phyloP scores from a whole-genome alignment of 2,888 invertebrate genomes.

The Idaea straminata region DNA sequence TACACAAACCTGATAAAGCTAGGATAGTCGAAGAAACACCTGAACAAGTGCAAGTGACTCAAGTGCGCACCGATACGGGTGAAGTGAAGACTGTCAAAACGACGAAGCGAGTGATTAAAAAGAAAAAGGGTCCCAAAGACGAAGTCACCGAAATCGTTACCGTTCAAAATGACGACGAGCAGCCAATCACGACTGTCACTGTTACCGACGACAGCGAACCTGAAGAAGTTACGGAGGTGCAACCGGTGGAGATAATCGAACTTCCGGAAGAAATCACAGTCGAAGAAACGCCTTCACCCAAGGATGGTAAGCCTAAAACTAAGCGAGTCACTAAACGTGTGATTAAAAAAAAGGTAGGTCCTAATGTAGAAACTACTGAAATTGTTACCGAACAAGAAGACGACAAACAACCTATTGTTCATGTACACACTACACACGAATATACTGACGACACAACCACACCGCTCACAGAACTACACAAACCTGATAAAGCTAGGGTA shows the following conservation, averaged over 20 bases:
- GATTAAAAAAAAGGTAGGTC: slow-evolving; percentile 54
- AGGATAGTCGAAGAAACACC: background rate
- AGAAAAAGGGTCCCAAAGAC: slow-evolving; percentile 20
- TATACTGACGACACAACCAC: slow-evolving; percentile 33
- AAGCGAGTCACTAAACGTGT: slow-evolving; percentile 39
- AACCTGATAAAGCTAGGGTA: slow-evolving; percentile 33
- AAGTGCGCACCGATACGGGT: slow-evolving; percentile 50
- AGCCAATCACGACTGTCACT: slow-evolving; percentile 2
- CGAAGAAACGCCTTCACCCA: slow-evolving; percentile 19
- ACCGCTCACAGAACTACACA: slow-evolving; percentile 19
- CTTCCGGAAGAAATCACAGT: slow-evolving; percentile 21
- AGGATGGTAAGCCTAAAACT: slow-evolving; percentile 21
- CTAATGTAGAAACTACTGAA: slow-evolving; percentile 43
- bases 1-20: background rate
- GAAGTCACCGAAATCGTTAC: slow-evolving; percentile 18
- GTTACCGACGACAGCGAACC: background rate
- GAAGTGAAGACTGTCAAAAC: slow-evolving; percentile 42
- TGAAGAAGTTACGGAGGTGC: background rate
- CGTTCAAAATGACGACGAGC: slow-evolving; percentile 29
- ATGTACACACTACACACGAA: slow-evolving; percentile 53
- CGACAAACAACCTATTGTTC: slow-evolving; percentile 58
- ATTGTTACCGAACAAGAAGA: slow-evolving; percentile 60
- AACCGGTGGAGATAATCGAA: background rate
- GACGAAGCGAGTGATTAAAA: slow-evolving; percentile 41
- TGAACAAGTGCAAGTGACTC: slow-evolving; percentile 39